Conservation (phyloP, 1,140 invertebrate genomes). For the Drosophila kanapiae region DNA sequence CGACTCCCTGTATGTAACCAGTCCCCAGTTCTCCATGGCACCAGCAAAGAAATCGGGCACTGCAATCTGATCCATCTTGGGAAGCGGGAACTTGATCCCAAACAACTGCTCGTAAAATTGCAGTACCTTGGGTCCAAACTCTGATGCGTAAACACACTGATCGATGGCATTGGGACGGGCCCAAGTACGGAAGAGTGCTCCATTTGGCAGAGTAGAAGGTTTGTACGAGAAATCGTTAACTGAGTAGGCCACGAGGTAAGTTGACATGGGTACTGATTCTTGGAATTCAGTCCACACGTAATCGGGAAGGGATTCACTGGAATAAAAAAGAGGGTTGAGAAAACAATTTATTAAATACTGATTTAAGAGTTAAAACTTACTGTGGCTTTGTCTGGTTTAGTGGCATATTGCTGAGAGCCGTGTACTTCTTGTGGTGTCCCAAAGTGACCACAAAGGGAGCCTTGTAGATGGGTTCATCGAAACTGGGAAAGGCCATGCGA, state of each 20-base stretch:
- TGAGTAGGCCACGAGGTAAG: conserved; percentile 92
- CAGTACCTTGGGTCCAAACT: conserved; percentile 87
- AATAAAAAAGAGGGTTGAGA: conserved; percentile 88
- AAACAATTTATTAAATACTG: conserved; percentile 88
- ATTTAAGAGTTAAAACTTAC: conserved; percentile 80
- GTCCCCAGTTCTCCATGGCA: conserved; percentile 91
- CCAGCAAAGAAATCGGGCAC: conserved; percentile 92
- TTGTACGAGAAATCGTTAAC: conserved; percentile 90
- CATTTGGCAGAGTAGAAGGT: neutral
- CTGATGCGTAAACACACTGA: conserved; percentile 88
- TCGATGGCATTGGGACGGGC: conserved; percentile 44
- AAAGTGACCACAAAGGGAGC: conserved; percentile 93
- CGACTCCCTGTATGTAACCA: conserved; percentile 86
- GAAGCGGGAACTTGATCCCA: conserved; percentile 88
- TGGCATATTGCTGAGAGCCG: conserved; percentile 94
- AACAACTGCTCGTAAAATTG: conserved; percentile 91
- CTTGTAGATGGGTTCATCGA: conserved; percentile 97
- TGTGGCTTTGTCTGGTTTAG: conserved; percentile 74
- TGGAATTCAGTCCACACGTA: conserved; percentile 89
- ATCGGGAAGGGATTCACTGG: conserved; percentile 85
- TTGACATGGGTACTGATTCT: conserved; percentile 92
- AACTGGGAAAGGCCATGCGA: conserved; percentile 96
- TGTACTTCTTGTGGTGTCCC: conserved; percentile 88
- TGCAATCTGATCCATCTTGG: conserved; percentile 91
- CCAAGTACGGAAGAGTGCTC: too few relatives aligned